Percentiles rank a stretch among this genome's conserved stretches.
Evolutionary conservation across 2,113 vertebrate species (phyloP).

Genomic region (Dasyurus viverrinus): DNA sequence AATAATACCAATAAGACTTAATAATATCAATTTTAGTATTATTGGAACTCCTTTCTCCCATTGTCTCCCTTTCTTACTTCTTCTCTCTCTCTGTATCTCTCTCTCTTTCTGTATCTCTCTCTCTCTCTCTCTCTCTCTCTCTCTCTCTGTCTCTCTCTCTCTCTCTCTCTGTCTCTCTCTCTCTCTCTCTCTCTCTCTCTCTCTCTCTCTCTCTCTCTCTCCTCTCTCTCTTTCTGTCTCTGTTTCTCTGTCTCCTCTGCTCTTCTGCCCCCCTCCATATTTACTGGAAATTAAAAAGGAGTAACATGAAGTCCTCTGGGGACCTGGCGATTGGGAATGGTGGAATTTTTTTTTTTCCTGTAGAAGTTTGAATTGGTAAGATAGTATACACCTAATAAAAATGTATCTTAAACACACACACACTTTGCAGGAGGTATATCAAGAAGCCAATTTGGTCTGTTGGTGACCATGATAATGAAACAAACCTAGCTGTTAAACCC

Average conservation of each 20-base stretch:
- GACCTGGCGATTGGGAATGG: slow-evolving; percentile 51
- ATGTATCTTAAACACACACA: background rate
- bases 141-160: background rate
- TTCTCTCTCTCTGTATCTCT: too few species aligned
- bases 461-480: background rate
- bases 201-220: too few species aligned
- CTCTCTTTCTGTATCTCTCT: too few species aligned
- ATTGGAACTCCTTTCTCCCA: background rate
- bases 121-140: too few species aligned
- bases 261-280: background rate
- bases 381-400: background rate
- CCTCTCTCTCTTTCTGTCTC: too few species aligned
- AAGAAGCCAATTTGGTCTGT: background rate
- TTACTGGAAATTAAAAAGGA: slow-evolving; percentile 38
- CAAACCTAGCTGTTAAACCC: background rate
- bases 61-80: background rate
- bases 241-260: too few species aligned
- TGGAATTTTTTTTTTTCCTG: slow-evolving; percentile 1
- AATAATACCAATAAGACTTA: slow-evolving; percentile 15
- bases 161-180: too few species aligned
- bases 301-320: background rate
- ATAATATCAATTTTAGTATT: too few species aligned
- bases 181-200: too few species aligned
- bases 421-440: background rate
- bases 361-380: background rate